Conservation (phyloP, 2,888 invertebrate genomes). For the Choristoneura rosaceana region DNA sequence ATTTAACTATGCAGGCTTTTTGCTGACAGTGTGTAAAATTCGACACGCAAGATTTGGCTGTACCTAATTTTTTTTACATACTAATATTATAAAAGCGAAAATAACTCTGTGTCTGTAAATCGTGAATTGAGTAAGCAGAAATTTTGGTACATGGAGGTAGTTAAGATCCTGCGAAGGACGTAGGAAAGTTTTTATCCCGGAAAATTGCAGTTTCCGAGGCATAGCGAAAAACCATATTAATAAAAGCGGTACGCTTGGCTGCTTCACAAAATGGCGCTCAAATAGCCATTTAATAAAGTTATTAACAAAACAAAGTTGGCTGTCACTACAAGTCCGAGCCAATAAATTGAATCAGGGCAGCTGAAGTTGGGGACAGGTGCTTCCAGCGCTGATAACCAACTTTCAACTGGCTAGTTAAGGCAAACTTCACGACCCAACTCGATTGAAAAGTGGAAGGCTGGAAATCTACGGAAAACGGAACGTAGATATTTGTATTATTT, state of each 20-base stretch:
- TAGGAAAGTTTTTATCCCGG: no score
- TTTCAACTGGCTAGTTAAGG: conserved; percentile 14
- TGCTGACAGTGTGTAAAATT: no score
- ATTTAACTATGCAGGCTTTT: no score
- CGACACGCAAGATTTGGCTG: no score
- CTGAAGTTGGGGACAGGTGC: conserved; percentile 20
- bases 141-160: no score
- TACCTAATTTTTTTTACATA: no score
- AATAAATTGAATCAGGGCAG: conserved; percentile 25
- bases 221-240: no score
- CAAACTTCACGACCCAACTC: neutral
- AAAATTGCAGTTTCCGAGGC: no score
- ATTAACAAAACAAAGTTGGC: conserved; percentile 18
- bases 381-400: conserved; percentile 15
- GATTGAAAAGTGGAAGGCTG: conserved; percentile 8
- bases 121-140: no score
- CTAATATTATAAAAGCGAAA: no score
- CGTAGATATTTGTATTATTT: neutral
- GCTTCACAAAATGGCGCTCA: neutral
- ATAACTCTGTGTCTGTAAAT: no score
- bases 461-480: neutral
- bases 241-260: neutral
- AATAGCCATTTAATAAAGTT: conserved; percentile 3
- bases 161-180: no score
- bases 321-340: conserved; percentile 10